Base-by-base conservation (phyloP, 2,113 vertebrate species). In the Empidonax traillii region DNA sequence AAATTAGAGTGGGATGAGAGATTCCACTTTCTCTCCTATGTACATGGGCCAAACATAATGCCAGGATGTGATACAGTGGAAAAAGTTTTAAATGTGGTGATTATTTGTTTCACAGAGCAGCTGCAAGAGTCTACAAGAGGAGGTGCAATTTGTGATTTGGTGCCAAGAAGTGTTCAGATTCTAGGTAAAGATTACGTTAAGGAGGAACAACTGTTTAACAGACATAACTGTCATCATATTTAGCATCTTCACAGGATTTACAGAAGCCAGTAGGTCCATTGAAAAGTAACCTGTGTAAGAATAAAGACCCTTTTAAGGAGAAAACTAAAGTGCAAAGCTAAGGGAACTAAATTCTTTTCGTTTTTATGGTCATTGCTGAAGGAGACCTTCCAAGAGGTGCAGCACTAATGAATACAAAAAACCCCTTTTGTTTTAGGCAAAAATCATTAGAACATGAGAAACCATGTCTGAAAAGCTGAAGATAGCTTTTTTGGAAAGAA, bases 11-110 rank as follows among this genome's bases (percentile, higher is more conserved):
- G 17, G 3, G 41, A 8, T 49, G 35, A 8, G 17, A n/a, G 2
- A 39, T 6, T 65, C 16, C 6, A 16, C 18, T n/a, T 80, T 79
- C 25, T 83, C 10, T 27, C 13, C 9, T 44, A 14, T 20, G 8
- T 41, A 20, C 30, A 43, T 12, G 33, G 4, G 8, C 9, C 66
- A 90, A 53, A 63, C 30, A 30, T 3, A 82, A 75, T 1, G 1
- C 7, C 28, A 59, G 8, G 12, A 58, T 74, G 19, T 0, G 0
- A 62, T 46, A 8, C 21, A 49, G 18, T 39, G 21, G 8, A 16
- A 61, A 59, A 77, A 14, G 9, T 43, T 76, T 61, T 44, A 44
- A 31, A 33, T 39, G 18, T 4, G 2, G 23, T 39, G 51, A 69
- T 56, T 51, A 80, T 51, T 76, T 73, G 11, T 35, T 75, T 75